Evolutionary conservation across 2,113 vertebrate species (phyloP).

Genomic region (Lepisosteus osseus): DNA sequence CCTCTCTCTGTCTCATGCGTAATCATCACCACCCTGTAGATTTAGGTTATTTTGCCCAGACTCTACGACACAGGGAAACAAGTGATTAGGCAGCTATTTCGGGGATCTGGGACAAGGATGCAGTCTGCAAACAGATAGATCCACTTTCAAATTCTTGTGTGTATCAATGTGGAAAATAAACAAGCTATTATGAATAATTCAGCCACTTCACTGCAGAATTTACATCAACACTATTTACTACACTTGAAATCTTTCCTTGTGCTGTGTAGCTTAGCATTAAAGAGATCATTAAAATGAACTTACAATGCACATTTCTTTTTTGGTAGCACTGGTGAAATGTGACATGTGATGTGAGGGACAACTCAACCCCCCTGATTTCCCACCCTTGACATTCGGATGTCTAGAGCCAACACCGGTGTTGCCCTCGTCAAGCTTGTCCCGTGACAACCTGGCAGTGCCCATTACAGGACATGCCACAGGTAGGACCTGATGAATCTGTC

Average conservation of each 20-base stretch:
- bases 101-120: slow-evolving; percentile 18
- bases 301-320: background rate
- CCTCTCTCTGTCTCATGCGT: slow-evolving; percentile 5
- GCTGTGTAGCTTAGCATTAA: too few species aligned
- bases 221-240: background rate
- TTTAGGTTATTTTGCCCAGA: background rate
- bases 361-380: background rate
- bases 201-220: background rate
- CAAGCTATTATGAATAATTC: background rate
- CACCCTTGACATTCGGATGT: background rate
- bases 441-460: too few species aligned
- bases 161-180: background rate
- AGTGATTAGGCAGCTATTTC: slow-evolving; percentile 18
- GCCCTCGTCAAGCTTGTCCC: too few species aligned
- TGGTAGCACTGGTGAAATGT: background rate
- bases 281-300: background rate
- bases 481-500: too few species aligned
- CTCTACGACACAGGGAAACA: slow-evolving; percentile 4
- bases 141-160: background rate
- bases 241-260: too few species aligned
- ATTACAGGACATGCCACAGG: slow-evolving; percentile 61
- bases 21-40: slow-evolving; percentile 7
- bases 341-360: background rate
- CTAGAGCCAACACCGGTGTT: too few species aligned
- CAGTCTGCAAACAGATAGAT: slow-evolving; percentile 5